A percentile compares a stretch with the other conserved stretches of the same genome.
These are phyloP conservation scores for Aplocera efformata DNA, from an alignment of 2,888 invertebrate genomes.

Conservation along the genomic window DNA sequence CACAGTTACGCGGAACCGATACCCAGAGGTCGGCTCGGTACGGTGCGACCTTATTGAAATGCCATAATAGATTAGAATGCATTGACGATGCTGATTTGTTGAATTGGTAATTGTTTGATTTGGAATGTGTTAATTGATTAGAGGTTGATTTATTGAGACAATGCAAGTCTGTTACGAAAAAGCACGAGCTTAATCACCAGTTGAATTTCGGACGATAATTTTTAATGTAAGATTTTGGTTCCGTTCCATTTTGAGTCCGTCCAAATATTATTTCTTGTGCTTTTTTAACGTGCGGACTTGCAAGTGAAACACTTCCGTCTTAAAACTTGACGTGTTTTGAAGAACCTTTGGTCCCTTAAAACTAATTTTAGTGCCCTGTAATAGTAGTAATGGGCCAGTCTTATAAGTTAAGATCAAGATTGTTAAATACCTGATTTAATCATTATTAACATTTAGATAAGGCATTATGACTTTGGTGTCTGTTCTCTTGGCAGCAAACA, in stretches of 20 bases:
- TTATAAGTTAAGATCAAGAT: conserved; percentile 13
- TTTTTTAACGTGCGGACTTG: conserved; percentile 6
- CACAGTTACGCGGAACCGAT: conserved; percentile 86
- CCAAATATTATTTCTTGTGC: conserved; percentile 6
- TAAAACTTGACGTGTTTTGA: conserved; percentile 3
- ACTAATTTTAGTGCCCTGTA: conserved; percentile 12
- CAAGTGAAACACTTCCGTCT: neutral
- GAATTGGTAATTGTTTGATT: conserved; percentile 14
- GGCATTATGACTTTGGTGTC: conserved; percentile 13
- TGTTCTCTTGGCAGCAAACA: neutral
- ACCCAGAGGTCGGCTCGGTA: conserved; percentile 72
- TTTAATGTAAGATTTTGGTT: neutral
- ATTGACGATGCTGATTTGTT: conserved; percentile 32
- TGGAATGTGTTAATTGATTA: conserved; percentile 5
- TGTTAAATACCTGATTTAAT: conserved; percentile 26
- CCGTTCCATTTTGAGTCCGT: conserved; percentile 13
- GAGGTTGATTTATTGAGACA: neutral
- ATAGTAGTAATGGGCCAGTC: conserved; percentile 27
- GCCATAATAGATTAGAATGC: conserved; percentile 67
- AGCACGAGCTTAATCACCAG: conserved; percentile 8
- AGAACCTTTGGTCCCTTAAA: conserved; percentile 4
- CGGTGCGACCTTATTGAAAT: conserved; percentile 74
- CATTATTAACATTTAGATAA: conserved; percentile 18
- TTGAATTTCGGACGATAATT: neutral
- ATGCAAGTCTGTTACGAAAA: conserved; percentile 4